A percentile compares a stretch with the other conserved stretches of the same genome.
These are phyloP conservation scores for Triplophysa tibetana DNA, from an alignment of 2,113 vertebrate species.

Conservation along the genomic window DNA sequence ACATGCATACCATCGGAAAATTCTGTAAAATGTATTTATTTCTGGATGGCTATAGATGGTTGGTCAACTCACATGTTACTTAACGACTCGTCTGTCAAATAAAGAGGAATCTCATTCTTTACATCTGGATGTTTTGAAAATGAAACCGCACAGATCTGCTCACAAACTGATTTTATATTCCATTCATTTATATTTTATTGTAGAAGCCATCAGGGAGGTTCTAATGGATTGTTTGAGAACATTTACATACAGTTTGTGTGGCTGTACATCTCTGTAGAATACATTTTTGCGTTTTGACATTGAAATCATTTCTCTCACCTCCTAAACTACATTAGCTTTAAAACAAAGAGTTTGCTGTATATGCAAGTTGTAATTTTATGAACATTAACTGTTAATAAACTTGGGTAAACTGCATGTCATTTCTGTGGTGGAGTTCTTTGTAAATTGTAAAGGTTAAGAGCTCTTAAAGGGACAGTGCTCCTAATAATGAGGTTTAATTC, in stretches of 20 bases:
- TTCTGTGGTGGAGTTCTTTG: too few relatives aligned
- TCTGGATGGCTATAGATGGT: not conserved
- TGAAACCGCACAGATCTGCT: not conserved
- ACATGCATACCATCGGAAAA: not conserved
- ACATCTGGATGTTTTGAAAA: not conserved
- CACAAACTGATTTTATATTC: not conserved
- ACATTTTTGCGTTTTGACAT: too few relatives aligned
- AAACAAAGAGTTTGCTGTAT: not conserved
- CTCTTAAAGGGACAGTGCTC: not conserved
- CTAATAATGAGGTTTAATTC: not conserved
- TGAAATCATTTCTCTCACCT: too few relatives aligned
- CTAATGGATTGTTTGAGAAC: too few relatives aligned
- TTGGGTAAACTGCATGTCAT: too few relatives aligned
- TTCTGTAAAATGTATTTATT: not conserved
- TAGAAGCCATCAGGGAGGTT: too few relatives aligned
- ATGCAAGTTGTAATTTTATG: not conserved
- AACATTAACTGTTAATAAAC: too few relatives aligned
- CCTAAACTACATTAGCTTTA: too few relatives aligned
- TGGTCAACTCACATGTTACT: not conserved
- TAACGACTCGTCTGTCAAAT: constrained; percentile 12
- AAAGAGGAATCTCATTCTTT: constrained; percentile 30
- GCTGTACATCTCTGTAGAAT: too few relatives aligned
- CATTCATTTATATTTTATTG: too few relatives aligned
- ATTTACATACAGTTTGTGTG: too few relatives aligned
- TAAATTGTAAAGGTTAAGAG: not conserved